Evolutionary conservation across 2,113 vertebrate species (phyloP), one percentile per base, ranked within the genome.

Genomic region (Panthera leo): DNA sequence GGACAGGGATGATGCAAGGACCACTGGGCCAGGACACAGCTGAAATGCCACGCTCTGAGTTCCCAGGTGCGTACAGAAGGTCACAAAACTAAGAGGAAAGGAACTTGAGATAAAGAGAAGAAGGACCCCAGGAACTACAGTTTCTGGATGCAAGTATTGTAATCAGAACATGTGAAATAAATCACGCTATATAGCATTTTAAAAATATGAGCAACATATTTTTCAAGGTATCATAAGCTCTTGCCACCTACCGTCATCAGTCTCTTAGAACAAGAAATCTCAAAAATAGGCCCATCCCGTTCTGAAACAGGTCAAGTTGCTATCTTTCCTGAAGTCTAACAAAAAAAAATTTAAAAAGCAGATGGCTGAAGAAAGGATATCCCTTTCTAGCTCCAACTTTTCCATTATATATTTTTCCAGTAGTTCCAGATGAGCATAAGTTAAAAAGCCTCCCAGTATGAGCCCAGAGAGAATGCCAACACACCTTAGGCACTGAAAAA

Each of bases 191-290:
- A n/a, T 0, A 36, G 29, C 21, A 76, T 73, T 51, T 58, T 7
- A 85, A 85, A 95, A 93, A 48, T 23, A 79, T 79, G 53, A 19
- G 23, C n/a, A 80, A 71, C 3, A 5, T 39, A 36, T 23, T 94
- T 61, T 82, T 51, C 45, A 29, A 82, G n/a, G 23, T 9, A 55
- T 27, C 58, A 27, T 65, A 70, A 83, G 10, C 16, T 97, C 75
- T 96, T 68, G 82, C 9, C 12, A 89, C 5, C 42, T 51, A 55
- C 34, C 48, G 36, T 70, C 39, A 91, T 58, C 51, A 29, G 65
- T 82, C 76, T 97, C 70, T 85, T 31, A 70, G 25, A 76, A 92
- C 23, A 96, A 68, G 39, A 42, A 63, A 73, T 48, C 83, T 90
- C 58, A 85, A 89, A 89, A 68, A 67, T 3, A 78, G 68, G 42